phyloP scores from a whole-genome alignment of 2,888 invertebrate genomes.

The Cyrtodaria siliqua region DNA sequence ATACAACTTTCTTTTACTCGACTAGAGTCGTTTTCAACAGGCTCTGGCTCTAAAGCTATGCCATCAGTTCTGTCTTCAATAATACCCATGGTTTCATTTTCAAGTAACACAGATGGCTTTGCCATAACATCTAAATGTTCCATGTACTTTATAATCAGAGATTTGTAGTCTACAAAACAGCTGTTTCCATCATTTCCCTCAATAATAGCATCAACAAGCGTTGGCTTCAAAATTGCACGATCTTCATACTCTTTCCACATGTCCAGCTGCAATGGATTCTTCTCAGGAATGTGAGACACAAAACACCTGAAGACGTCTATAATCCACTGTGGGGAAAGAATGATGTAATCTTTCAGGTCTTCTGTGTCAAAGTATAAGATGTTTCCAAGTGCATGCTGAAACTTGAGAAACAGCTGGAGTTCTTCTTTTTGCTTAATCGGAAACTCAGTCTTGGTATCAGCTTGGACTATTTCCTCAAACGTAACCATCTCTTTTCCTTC shows the following conservation, averaged over 20 bases:
- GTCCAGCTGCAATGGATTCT: too few relatives aligned
- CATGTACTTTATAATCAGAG: conserved; percentile 2
- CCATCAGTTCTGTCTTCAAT: too few relatives aligned
- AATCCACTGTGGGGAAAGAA: conserved; percentile 55
- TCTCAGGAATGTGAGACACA: conserved; percentile 8
- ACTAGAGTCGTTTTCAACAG: too few relatives aligned
- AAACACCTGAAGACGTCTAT: conserved; percentile 55
- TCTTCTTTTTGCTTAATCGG: background rate
- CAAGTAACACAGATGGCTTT: background rate
- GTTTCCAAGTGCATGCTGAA: conserved; percentile 54
- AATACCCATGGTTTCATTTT: too few relatives aligned
- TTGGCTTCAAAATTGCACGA: conserved; percentile 8
- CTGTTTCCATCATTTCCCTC: background rate
- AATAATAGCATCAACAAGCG: conserved; percentile 5
- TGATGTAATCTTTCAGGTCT: conserved; percentile 21
- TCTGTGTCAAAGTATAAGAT: conserved; percentile 47
- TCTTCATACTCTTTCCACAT: conserved; percentile 6
- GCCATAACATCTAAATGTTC: conserved; percentile 16
- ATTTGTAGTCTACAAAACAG: background rate
- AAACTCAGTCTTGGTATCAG: conserved; percentile 12
- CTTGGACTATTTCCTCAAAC: conserved; percentile 23
- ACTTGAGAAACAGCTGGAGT: conserved; percentile 22
- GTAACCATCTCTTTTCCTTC: conserved; percentile 33
- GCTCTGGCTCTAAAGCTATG: too few relatives aligned
- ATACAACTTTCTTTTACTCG: background rate